Conservation (phyloP, 2,888 invertebrate species). For the Glyphotaelius pellucidus region DNA sequence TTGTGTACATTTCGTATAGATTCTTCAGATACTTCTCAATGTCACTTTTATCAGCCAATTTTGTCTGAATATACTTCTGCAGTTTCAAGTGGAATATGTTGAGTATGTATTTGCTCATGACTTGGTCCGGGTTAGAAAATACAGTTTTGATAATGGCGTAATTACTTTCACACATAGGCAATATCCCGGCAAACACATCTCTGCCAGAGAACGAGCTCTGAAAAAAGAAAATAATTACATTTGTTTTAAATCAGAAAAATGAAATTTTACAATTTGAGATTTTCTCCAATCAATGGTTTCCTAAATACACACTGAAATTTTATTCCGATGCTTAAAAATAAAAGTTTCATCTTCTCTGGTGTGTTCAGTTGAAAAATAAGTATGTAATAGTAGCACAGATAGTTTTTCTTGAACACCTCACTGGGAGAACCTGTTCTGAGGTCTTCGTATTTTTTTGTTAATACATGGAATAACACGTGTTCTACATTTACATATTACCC, state of each 20-base stretch:
- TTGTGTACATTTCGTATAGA: slow-evolving; percentile 92
- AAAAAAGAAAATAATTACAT: slow-evolving; percentile 68
- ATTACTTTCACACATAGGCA: slow-evolving; percentile 93
- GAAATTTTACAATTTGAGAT: not conserved
- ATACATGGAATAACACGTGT: no score
- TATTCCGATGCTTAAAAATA: no score
- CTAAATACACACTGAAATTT: no score
- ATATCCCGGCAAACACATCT: slow-evolving; percentile 93
- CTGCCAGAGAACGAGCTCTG: slow-evolving; percentile 90
- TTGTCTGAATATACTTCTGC: slow-evolving; percentile 90
- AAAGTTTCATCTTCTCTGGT: no score
- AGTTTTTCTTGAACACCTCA: no score
- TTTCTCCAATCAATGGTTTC: no score
- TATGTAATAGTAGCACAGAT: no score
- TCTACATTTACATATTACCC: no score
- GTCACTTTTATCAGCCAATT: slow-evolving; percentile 88
- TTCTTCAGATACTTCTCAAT: slow-evolving; percentile 93
- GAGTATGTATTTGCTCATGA: slow-evolving; percentile 98
- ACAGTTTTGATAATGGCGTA: slow-evolving; percentile 91
- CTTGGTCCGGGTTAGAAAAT: slow-evolving; percentile 96
- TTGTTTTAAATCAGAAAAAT: not conserved
- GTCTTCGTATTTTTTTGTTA: no score
- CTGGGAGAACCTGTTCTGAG: no score
- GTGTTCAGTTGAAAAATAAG: no score
- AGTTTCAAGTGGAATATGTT: slow-evolving; percentile 96